Evolutionary conservation across 1,140 invertebrate species (phyloP).

Genomic region (Drosophila quadrilineata): DNA sequence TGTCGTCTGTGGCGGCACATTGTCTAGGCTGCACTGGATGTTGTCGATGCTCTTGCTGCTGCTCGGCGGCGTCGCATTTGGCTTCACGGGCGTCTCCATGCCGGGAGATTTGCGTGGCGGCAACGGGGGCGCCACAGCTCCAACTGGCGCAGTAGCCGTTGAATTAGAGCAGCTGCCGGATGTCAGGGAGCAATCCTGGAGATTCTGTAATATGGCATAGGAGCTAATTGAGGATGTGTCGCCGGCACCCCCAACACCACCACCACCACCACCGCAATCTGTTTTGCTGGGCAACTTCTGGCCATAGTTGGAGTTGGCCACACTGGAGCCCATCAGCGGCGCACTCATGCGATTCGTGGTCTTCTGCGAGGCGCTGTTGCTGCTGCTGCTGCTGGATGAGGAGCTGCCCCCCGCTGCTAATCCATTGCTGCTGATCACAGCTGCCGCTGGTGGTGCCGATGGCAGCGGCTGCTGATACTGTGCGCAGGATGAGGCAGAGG

Average conservation of each 20-base stretch:
- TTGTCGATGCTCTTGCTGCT: constrained; percentile 71
- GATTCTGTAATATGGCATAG: constrained; percentile 76
- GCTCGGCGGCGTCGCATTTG: constrained; percentile 40
- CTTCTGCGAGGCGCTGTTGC: constrained; percentile 50
- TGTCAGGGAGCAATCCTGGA: constrained; percentile 63
- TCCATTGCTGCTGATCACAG: constrained; percentile 61
- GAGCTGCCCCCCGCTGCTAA: too few species aligned
- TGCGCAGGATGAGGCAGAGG: constrained; percentile 4
- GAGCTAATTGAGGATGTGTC: constrained; percentile 67
- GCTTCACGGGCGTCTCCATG: constrained; percentile 71
- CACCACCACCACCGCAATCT: constrained; percentile 34
- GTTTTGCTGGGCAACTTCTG: constrained; percentile 53
- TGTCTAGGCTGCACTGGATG: constrained; percentile 72
- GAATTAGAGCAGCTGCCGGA: background rate
- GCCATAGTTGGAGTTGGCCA: constrained; percentile 62
- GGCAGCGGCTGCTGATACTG: constrained; percentile 46
- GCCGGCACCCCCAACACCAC: constrained; percentile 27
- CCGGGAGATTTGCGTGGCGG: constrained; percentile 86
- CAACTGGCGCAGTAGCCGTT: background rate
- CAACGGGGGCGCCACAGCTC: constrained; percentile 78
- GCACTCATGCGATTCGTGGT: constrained; percentile 76
- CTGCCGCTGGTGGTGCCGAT: constrained; percentile 58
- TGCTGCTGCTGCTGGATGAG: background rate
- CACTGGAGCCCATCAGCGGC: constrained; percentile 66
- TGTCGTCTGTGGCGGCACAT: constrained; percentile 75